Conservation (phyloP, 2,113 vertebrate species). For the Phrynosoma platyrhinos region DNA sequence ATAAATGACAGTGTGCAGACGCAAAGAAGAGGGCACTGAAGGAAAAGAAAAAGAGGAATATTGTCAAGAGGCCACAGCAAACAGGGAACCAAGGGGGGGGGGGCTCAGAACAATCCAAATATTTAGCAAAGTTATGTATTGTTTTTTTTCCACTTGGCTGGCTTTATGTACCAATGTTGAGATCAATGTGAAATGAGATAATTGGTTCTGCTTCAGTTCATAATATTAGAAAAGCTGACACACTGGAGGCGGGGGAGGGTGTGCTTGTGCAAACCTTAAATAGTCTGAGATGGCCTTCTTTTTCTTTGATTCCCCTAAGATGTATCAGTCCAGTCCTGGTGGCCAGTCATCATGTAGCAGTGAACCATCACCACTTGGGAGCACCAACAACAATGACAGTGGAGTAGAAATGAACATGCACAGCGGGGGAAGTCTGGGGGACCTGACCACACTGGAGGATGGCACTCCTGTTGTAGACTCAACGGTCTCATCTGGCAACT, state of each 20-base stretch:
- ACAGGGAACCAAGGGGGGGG: not conserved
- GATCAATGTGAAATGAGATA: not conserved
- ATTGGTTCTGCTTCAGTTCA: not conserved
- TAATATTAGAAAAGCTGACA: not conserved
- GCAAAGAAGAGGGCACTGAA: not conserved
- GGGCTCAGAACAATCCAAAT: not conserved
- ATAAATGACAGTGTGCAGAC: not conserved
- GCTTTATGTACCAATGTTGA: not conserved
- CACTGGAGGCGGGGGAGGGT: no score
- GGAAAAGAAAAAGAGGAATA: not conserved
- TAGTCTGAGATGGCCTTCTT: not conserved
- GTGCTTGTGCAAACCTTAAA: not conserved
- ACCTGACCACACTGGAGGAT: slow-evolving; percentile 90
- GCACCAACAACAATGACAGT: slow-evolving; percentile 96
- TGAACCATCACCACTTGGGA: slow-evolving; percentile 95
- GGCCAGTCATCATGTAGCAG: slow-evolving; percentile 99
- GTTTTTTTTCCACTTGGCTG: not conserved
- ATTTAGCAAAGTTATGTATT: not conserved
- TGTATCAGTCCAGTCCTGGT: slow-evolving; percentile 97
- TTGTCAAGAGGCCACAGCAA: not conserved
- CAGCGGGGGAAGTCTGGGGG: slow-evolving; percentile 96
- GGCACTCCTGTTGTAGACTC: slow-evolving; percentile 87
- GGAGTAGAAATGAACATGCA: slow-evolving; percentile 95
- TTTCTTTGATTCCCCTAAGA: slow-evolving; percentile 75
- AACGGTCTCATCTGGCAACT: slow-evolving; percentile 85